A percentile compares a stretch with the other conserved stretches of the same genome.
These are phyloP conservation scores for Magallana gigas DNA, from an alignment of 1,140 invertebrate genomes.

Conservation along the genomic window DNA sequence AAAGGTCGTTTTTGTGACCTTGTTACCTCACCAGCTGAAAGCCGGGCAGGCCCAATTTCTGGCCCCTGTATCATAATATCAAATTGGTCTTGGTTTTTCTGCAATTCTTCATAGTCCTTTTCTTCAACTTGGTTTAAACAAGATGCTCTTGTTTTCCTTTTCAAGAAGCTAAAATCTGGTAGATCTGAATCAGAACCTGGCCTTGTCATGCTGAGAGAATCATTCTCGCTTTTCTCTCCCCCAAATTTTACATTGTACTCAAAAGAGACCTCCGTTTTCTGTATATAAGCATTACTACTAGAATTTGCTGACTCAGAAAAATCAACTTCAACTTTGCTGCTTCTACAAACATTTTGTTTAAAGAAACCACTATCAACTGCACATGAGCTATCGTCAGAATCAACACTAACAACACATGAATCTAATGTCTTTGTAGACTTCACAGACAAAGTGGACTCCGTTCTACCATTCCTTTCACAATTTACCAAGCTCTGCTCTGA, in stretches of 20 bases:
- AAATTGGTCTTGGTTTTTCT: background rate
- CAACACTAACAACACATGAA: conserved; percentile 4
- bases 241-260: background rate
- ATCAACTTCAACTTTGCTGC: background rate
- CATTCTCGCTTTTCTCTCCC: background rate
- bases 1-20: background rate
- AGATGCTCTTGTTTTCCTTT: background rate
- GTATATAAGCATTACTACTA: background rate
- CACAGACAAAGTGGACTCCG: background rate
- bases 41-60: background rate
- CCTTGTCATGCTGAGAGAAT: background rate
- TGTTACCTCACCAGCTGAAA: background rate
- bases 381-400: no score
- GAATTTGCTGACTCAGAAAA: background rate
- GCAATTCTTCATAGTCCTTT: background rate
- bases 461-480: background rate
- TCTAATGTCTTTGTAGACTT: background rate
- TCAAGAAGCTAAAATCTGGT: conserved; percentile 41
- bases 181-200: conserved; percentile 40
- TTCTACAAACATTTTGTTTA: background rate
- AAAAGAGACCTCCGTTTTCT: background rate
- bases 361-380: conserved; percentile 6
- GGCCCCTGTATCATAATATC: background rate
- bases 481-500: background rate
- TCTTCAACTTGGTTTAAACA: background rate